phyloP scores from a whole-genome alignment of 1,140 invertebrate genomes.

The Orius insidiosus region DNA sequence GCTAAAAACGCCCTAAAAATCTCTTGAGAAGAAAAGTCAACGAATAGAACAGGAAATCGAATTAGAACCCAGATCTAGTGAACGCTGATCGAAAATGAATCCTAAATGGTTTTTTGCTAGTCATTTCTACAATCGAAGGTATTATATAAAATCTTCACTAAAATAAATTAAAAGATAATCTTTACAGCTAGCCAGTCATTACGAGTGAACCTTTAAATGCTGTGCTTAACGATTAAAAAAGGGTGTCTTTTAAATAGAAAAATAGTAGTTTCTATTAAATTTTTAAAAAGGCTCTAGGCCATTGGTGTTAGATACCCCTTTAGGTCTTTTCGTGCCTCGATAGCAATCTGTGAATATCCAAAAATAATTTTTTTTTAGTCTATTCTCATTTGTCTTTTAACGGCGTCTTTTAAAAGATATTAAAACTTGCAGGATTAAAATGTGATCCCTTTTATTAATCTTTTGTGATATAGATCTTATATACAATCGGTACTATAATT shows the following conservation, averaged over 20 bases:
- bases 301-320: background rate
- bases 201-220: too few species aligned
- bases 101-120: too few species aligned
- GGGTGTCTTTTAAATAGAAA: background rate
- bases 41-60: background rate
- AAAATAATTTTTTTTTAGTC: background rate
- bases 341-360: background rate
- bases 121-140: too few species aligned
- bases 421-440: background rate
- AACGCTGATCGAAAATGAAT: constrained; percentile 4
- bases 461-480: constrained; percentile 9
- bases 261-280: background rate
- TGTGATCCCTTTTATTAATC: constrained; percentile 6
- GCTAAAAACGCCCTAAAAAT: constrained; percentile 2
- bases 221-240: too few species aligned
- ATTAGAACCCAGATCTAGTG: constrained; percentile 5
- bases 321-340: background rate
- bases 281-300: background rate
- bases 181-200: too few species aligned
- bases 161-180: too few species aligned
- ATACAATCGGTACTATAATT: too few species aligned
- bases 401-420: background rate
- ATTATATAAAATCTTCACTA: too few species aligned
- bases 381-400: background rate
- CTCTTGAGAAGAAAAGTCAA: background rate